A percentile compares a stretch with the other conserved stretches of the same genome.
Evolutionary conservation across 2,797 vertebrate genomes (phyloP).

Genomic region (Sparidentex hasta): DNA sequence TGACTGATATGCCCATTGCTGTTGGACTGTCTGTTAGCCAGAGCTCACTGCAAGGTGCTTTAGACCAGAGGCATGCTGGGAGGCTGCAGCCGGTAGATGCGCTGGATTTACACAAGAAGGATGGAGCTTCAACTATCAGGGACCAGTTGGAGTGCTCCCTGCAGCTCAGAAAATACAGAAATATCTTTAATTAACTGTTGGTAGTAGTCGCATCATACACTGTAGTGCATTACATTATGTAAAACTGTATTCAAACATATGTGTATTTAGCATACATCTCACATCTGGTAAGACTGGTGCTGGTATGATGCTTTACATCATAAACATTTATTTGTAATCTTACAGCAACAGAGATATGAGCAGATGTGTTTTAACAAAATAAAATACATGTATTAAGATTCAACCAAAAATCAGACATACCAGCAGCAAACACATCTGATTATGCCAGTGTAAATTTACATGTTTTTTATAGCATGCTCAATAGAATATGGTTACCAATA

Average conservation of each 20-base stretch:
- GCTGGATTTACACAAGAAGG: background rate
- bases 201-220: background rate
- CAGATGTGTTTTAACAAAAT: background rate
- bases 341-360: slow-evolving; percentile 12
- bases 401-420: background rate
- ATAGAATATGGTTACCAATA: background rate
- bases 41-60: slow-evolving; percentile 38
- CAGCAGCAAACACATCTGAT: background rate
- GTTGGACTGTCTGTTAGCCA: slow-evolving; percentile 50
- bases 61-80: slow-evolving; percentile 32
- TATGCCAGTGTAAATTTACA: background rate
- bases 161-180: background rate
- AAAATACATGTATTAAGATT: background rate
- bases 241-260: slow-evolving; percentile 21
- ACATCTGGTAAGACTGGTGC: slow-evolving; percentile 22
- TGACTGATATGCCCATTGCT: slow-evolving; percentile 72
- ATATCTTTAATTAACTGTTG: background rate
- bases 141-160: background rate
- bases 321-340: slow-evolving; percentile 18
- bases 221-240: background rate
- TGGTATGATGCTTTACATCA: slow-evolving; percentile 1
- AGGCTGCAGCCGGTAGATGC: slow-evolving; percentile 9
- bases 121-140: no score
- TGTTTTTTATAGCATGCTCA: background rate
- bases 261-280: slow-evolving; percentile 14